Conservation (phyloP, 2,888 invertebrate species). For the Phalera bucephala region DNA sequence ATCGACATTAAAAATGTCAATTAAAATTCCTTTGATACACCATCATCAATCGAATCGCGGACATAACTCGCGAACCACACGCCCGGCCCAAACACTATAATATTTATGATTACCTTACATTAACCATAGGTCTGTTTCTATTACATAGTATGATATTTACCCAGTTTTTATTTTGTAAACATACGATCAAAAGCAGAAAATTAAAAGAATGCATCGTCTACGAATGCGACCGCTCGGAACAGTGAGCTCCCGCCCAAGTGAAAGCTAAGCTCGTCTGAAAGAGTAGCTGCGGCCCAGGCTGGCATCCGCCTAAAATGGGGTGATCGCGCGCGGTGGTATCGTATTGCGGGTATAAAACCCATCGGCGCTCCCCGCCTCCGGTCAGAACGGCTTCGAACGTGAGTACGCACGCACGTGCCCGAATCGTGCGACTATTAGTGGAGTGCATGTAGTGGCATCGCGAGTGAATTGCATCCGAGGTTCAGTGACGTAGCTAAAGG, state of each 20-base stretch:
- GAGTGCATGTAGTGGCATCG: conserved; percentile 59
- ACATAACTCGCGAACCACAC: not conserved
- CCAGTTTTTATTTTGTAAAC: conserved; percentile 40
- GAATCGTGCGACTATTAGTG: conserved; percentile 50
- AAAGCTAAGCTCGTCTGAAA: conserved; percentile 80
- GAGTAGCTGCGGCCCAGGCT: conserved; percentile 64
- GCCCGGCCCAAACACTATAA: not conserved
- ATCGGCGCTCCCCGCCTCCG: conserved; percentile 87
- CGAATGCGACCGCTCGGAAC: conserved; percentile 17
- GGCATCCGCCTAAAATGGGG: conserved; percentile 83
- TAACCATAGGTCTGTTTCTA: conserved; percentile 19
- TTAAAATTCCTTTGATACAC: not conserved
- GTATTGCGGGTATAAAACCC: conserved; percentile 92
- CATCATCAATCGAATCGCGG: not conserved
- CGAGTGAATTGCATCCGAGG: conserved; percentile 35
- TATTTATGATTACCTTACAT: conserved; percentile 2
- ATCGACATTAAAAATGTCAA: no score
- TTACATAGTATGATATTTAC: conserved; percentile 18
- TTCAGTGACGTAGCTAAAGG: conserved; percentile 52
- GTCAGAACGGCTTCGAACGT: conserved; percentile 99
- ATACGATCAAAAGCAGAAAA: conserved; percentile 15
- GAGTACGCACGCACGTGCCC: conserved; percentile 85
- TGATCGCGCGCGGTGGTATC: conserved; percentile 84
- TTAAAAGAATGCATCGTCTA: conserved; percentile 8
- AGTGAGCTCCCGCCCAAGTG: conserved; percentile 60